These are phyloP conservation scores for Luidia sarsii DNA, from an alignment of 53 echinoderm and acorn worm species.

Conservation along the genomic window DNA sequence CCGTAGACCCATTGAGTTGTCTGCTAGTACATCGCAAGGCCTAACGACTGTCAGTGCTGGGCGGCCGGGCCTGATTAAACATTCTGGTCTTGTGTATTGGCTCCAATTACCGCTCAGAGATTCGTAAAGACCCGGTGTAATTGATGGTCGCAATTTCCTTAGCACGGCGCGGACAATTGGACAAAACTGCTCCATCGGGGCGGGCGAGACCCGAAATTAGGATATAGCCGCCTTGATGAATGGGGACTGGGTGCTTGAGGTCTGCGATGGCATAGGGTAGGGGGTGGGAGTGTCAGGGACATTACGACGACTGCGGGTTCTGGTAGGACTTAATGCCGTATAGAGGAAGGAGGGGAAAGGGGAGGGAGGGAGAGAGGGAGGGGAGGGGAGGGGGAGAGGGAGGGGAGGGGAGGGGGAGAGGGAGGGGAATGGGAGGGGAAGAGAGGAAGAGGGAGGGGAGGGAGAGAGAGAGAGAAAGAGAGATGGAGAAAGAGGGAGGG, in stretches of 20 bases:
- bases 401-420: too few species aligned
- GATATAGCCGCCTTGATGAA: conserved; percentile 33
- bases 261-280: too few species aligned
- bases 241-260: conserved; percentile 11
- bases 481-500: too few species aligned
- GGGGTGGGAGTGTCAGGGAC: too few species aligned
- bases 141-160: conserved; percentile 54
- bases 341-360: too few species aligned
- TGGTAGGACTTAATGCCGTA: too few species aligned
- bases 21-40: too few species aligned
- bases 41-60: too few species aligned
- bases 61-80: not conserved
- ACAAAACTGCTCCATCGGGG: conserved; percentile 13
- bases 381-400: too few species aligned
- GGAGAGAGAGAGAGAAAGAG: not conserved
- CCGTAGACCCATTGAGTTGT: conserved; percentile 33
- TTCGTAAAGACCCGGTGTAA: conserved; percentile 38
- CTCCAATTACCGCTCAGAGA: not conserved
- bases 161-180: conserved; percentile 15
- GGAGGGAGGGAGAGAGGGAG: too few species aligned
- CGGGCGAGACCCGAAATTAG: not conserved
- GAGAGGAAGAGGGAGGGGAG: not conserved
- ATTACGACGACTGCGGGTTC: too few species aligned
- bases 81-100: conserved; percentile 8
- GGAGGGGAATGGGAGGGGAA: too few species aligned